phyloP scores from a whole-genome alignment of 2,888 invertebrate genomes.

The Dryobotodes eremita region DNA sequence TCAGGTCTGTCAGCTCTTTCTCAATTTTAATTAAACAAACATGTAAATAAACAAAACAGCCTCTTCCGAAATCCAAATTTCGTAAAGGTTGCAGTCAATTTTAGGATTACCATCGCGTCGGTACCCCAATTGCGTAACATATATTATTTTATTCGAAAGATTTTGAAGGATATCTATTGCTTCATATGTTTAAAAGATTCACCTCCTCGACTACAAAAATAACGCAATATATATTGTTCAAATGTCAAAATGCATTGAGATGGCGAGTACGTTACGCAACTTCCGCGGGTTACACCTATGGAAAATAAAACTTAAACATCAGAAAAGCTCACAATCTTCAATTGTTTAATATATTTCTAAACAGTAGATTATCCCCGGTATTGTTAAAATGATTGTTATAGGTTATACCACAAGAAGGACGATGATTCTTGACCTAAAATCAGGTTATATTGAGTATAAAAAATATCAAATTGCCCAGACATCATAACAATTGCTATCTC shows the following conservation, averaged over 20 bases:
- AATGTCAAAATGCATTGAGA: background rate
- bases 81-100: background rate
- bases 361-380: background rate
- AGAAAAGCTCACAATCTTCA: background rate
- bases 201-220: background rate
- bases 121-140: background rate
- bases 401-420: background rate
- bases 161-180: background rate
- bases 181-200: background rate
- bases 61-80: background rate
- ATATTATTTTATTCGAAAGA: background rate
- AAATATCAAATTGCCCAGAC: background rate
- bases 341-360: background rate
- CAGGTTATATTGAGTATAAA: background rate
- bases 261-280: background rate
- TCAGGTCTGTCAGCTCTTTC: constrained; percentile 4
- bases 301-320: background rate
- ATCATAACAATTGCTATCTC: background rate
- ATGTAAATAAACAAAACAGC: constrained; percentile 2
- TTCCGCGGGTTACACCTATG: background rate
- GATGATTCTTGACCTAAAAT: background rate
- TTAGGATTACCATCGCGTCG: background rate
- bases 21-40: constrained; percentile 32
- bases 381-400: background rate
- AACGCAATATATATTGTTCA: background rate